phyloP scores from a whole-genome alignment of 2,797 vertebrate genomes.

The Eulemur mongoz region DNA sequence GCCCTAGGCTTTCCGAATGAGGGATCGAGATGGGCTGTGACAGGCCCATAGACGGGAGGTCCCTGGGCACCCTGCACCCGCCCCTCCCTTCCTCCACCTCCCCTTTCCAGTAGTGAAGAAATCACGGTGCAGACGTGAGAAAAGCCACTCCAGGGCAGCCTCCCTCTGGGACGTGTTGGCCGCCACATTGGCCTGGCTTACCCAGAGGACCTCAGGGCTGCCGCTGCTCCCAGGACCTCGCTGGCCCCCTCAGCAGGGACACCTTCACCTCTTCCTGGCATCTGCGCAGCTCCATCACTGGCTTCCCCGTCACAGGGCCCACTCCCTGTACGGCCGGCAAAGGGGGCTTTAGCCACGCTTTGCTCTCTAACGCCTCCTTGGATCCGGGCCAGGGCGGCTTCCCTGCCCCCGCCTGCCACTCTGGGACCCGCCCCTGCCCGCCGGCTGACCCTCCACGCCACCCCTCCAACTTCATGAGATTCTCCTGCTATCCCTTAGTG shows the following conservation, averaged over 20 bases:
- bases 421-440: too few species aligned
- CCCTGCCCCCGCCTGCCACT: too few species aligned
- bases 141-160: conserved; percentile 54
- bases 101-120: not conserved
- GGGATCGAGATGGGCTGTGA: not conserved
- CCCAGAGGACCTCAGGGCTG: not conserved
- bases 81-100: not conserved
- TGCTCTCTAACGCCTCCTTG: not conserved
- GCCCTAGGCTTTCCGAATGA: not conserved
- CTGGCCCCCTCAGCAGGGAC: not conserved
- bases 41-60: not conserved
- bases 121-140: conserved; percentile 1
- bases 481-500: not conserved
- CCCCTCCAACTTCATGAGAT: not conserved
- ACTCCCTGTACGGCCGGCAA: not conserved
- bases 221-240: not conserved
- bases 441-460: not conserved
- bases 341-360: not conserved
- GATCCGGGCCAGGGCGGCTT: too few species aligned
- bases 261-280: too few species aligned
- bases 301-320: not conserved
- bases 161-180: not conserved
- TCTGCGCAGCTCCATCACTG: not conserved
- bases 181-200: conserved; percentile 63
- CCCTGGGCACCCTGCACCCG: not conserved